Percentiles rank a stretch among this genome's conserved stretches.
Conservation (phyloP, 2,888 invertebrate genomes). For the Caenorhabditis drosophilae region DNA sequence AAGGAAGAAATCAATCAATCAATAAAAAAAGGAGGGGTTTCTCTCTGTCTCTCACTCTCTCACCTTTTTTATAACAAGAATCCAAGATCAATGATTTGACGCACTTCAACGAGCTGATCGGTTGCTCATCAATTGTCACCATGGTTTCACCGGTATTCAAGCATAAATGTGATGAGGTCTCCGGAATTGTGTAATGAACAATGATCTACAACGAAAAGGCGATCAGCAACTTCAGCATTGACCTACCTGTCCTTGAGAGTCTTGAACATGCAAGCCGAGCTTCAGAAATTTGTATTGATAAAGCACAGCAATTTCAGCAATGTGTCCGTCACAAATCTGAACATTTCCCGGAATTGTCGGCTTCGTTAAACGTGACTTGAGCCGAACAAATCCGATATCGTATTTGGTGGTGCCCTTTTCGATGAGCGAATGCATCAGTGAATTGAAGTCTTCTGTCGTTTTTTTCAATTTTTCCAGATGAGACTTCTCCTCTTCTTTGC, state of each 20-base stretch:
- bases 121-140: neutral
- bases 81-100: neutral
- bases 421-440: neutral
- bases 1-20: no score
- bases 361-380: neutral
- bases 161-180: neutral
- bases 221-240: neutral
- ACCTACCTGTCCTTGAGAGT: neutral
- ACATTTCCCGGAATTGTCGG: neutral
- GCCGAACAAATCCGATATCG: neutral
- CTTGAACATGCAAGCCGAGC: neutral
- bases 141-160: conserved; percentile 5
- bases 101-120: neutral
- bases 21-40: no score
- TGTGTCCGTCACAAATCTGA: neutral
- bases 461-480: neutral
- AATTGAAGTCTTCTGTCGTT: neutral
- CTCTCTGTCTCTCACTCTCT: no score
- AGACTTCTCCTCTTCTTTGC: neutral
- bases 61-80: neutral
- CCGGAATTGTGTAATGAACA: neutral
- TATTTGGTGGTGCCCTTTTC: neutral
- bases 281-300: neutral
- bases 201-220: neutral
- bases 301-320: neutral